A percentile compares a stretch with the other conserved stretches of the same genome.
Evolutionary conservation across 2,797 vertebrate species (phyloP).

Genomic region (Sebastes melanostomus): DNA sequence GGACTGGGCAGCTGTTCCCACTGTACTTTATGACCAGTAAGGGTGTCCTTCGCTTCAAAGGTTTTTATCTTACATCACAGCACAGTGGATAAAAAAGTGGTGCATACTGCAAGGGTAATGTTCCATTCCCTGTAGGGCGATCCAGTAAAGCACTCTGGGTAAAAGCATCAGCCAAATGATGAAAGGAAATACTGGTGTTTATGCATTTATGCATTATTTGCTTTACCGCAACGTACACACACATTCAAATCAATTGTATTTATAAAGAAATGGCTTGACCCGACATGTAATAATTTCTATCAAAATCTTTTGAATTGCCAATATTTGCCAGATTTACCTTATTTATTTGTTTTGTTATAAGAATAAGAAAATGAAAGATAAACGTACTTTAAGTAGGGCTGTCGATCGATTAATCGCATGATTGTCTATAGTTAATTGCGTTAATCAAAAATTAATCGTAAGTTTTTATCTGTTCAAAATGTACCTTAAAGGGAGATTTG

Average conservation of each 20-base stretch:
- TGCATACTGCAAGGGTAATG: slow-evolving; percentile 37
- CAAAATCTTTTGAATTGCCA: neutral
- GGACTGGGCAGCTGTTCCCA: slow-evolving; percentile 22
- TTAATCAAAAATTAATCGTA: too few species aligned
- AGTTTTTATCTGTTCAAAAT: too few species aligned
- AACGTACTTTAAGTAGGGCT: neutral
- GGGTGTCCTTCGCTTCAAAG: slow-evolving; percentile 34
- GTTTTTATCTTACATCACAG: slow-evolving; percentile 47
- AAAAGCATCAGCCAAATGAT: slow-evolving; percentile 34
- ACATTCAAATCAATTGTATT: neutral
- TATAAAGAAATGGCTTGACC: neutral
- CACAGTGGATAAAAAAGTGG: slow-evolving; percentile 25
- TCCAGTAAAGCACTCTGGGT: slow-evolving; percentile 39
- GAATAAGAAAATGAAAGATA: neutral
- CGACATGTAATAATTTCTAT: neutral
- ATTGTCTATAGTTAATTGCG: too few species aligned
- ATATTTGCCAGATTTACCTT: neutral
- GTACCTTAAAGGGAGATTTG: too few species aligned
- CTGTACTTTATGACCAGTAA: slow-evolving; percentile 38
- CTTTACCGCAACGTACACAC: neutral
- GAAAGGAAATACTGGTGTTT: slow-evolving; percentile 9
- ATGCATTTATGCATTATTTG: neutral
- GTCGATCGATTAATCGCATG: too few species aligned
- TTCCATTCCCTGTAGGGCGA: slow-evolving; percentile 29
- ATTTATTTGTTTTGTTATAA: neutral